Evolutionary conservation across 2,113 vertebrate genomes (phyloP), one percentile per base, ranked within the genome.

Genomic region (Osmerus eperlanus): DNA sequence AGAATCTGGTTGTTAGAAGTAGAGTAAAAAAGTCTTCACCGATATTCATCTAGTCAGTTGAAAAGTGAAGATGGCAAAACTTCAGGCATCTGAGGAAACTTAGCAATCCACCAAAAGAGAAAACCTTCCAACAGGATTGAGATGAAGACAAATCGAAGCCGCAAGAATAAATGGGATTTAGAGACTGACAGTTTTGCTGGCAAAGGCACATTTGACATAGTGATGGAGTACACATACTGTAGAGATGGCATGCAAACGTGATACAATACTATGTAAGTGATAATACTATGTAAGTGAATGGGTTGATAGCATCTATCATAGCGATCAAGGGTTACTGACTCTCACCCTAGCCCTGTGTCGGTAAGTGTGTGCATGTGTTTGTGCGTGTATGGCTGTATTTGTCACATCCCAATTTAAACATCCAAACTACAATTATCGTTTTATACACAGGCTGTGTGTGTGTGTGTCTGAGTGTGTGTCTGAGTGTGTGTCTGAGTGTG

Each of bases 41-140:
- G 80, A 91, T 87, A 88, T 89, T 88, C 89, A 90, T 89, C 89
- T 89, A 81, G 85, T 84, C 81, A 83, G 86, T 83, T 88, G 84
- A 88, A 90, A 89, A 89, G 85, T 81, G 85, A 81, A 88, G 85
- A 88, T 61, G 81, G 84, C 85, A 83, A 88, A 91, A 90, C 85
- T 90, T 89, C 47, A 70, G 70, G 81, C 85, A 85, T 91, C 15
- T 82, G 89, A 89, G 89, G 81, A 79, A 83, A 89, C 85, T 89
- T 88, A 89, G 87, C 86, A 88, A 89, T 9, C 86, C 85, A 87
- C 86, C 83, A 19, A 90, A 83, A 86, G 32, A 72, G 64, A 77
- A 82, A 86, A 58, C 84, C 85, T 86, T 78, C 68, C 86, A 89
- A 89, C 86, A 88, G 84, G 85, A 86, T 81, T 74, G 86, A 78